These are phyloP conservation scores for Drosophila ezoana DNA, from an alignment of 2,888 invertebrate species.

Conservation along the genomic window DNA sequence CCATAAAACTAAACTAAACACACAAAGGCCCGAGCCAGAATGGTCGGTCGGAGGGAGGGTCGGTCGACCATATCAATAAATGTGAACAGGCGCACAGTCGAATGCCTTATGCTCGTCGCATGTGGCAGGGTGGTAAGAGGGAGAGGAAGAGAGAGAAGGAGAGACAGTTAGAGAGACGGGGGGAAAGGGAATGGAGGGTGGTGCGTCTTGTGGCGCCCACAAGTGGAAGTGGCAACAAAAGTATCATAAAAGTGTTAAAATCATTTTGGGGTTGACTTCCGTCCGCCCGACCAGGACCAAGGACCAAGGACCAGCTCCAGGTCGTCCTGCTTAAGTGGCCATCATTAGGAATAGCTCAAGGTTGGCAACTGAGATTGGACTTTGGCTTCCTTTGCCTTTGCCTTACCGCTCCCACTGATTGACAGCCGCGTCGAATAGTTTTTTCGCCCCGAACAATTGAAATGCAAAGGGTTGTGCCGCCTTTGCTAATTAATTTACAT, in stretches of 20 bases:
- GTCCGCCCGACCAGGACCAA: conserved; percentile 35
- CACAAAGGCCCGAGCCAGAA: conserved; percentile 13
- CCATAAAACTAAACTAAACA: conserved; percentile 72
- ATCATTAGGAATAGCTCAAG: conserved; percentile 7
- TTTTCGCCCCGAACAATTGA: conserved; percentile 27
- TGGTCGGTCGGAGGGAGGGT: background rate
- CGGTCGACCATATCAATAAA: conserved; percentile 56
- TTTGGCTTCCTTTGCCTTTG: no score
- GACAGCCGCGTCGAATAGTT: conserved; percentile 3
- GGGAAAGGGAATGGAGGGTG: conserved; percentile 3
- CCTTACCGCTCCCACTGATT: background rate
- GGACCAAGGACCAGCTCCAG: conserved; percentile 25
- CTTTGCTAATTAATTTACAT: conserved; percentile 75
- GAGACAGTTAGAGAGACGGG: background rate
- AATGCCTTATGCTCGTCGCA: conserved; percentile 56
- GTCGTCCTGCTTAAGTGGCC: conserved; percentile 11
- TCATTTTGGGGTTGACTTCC: conserved; percentile 75
- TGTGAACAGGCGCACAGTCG: conserved; percentile 44
- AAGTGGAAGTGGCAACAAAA: conserved; percentile 50
- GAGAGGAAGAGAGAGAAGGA: background rate
- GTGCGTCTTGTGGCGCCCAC: conserved; percentile 34
- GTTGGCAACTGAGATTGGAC: background rate
- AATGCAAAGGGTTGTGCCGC: conserved; percentile 41
- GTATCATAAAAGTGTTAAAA: conserved; percentile 75
- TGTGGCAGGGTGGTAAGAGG: conserved; percentile 32